Evolutionary conservation across 2,888 invertebrate genomes (phyloP), one percentile per base, ranked within the genome.

Genomic region (Chesias legatella): DNA sequence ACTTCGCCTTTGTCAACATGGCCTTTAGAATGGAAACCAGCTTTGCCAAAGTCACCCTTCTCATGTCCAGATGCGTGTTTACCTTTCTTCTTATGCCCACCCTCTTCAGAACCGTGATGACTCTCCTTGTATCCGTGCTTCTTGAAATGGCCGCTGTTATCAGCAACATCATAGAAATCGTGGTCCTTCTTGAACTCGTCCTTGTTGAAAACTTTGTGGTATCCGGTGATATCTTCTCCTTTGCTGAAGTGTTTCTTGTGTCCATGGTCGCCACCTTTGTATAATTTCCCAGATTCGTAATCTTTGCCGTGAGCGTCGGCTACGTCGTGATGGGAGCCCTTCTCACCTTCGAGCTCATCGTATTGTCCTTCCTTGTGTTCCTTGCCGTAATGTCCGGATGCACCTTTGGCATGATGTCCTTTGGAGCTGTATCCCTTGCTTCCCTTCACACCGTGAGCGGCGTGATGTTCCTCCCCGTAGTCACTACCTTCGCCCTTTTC

Each of bases 131-230:
- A 84, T 0, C 89, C 91, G 64, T 92, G 90, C 61, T 92, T 92
- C 45, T 91, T 90, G 64, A 90, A 91, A 63, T 92, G 89, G 0
- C 93, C 93, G 32, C 89, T 90, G 34, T 91, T 90, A 63, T 93
- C 91, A 13, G 91, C 90, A 32, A 92, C 92, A 60, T 94, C 94
- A 67, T 94, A 94, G 79, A 94, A 94, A 58, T 91, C 91, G 55
- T 93, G 93, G 61, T 93, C 92, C 64, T 94, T 94, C 72, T 94
- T 93, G 85, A 90, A 94, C 71, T 94, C 94, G 63, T 94, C 92
- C 82, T 94, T 94, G 75, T 91, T 90, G 74, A 92, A 93, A 1
- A 93, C 91, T 60, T 92, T 93, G 72, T 93, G 93, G 80, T 90
- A 94, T 9, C 94, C 94, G 5, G 90, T 91, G 10, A 92, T 89